Evolutionary conservation across 2,113 vertebrate genomes (phyloP).

Genomic region (Macrotus californicus): DNA sequence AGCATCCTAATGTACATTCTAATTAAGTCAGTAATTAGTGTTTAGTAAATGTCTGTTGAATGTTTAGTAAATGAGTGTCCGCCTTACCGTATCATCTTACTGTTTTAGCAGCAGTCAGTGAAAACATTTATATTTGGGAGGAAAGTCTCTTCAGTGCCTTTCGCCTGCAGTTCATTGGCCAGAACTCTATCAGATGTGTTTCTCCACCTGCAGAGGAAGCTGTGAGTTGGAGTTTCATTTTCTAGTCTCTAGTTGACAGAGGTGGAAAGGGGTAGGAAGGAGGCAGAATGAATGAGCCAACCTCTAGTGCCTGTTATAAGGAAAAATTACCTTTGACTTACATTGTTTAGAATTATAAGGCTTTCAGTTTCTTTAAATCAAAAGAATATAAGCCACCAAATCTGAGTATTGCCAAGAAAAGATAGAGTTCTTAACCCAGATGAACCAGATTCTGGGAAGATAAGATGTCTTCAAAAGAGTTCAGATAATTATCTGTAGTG

Average conservation of each 20-base stretch:
- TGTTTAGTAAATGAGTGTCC: background rate
- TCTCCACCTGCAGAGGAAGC: background rate
- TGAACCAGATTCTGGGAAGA: background rate
- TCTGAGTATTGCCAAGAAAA: slow-evolving; percentile 6
- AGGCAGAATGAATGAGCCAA: background rate
- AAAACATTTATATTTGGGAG: background rate
- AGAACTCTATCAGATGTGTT: background rate
- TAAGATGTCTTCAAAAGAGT: slow-evolving; percentile 32
- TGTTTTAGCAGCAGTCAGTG: background rate
- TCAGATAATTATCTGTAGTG: slow-evolving; percentile 1
- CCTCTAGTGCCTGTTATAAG: background rate
- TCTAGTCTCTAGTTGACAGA: background rate
- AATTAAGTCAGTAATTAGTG: background rate
- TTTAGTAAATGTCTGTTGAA: background rate
- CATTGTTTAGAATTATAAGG: background rate
- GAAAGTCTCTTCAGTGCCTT: background rate
- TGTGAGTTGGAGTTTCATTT: background rate
- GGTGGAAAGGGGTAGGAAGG: background rate
- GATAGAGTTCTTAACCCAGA: background rate
- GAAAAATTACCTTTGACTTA: background rate
- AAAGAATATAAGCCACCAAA: background rate
- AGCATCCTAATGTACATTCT: background rate
- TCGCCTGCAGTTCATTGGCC: background rate
- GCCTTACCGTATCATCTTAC: background rate
- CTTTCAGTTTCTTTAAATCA: background rate